These are phyloP conservation scores for Euphydryas editha DNA, from an alignment of 2,888 invertebrate genomes.

Conservation along the genomic window DNA sequence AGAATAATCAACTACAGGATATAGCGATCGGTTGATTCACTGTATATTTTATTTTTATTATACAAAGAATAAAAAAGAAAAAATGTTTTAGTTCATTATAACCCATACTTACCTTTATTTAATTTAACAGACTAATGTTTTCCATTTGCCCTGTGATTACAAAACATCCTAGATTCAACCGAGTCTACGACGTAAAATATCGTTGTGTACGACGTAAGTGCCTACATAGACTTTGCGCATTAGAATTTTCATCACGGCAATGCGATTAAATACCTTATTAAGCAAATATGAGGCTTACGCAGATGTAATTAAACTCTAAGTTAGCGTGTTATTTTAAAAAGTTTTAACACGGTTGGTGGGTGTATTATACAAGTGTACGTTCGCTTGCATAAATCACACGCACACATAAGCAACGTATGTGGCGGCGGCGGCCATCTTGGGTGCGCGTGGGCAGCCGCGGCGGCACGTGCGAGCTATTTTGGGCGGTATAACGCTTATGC, in stretches of 20 bases:
- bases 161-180: conserved; percentile 25
- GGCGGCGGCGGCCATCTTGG: conserved; percentile 74
- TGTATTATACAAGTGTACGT: conserved; percentile 38
- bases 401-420: conserved; percentile 52
- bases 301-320: conserved; percentile 16
- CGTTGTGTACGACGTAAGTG: conserved; percentile 9
- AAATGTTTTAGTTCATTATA: not conserved
- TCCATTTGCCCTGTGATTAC: not conserved
- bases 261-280: conserved; percentile 8
- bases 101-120: too few relatives aligned
- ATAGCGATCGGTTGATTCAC: conserved; percentile 53
- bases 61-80: not conserved
- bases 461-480: conserved; percentile 83
- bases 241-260: conserved; percentile 32
- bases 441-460: conserved; percentile 79
- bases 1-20: conserved; percentile 58
- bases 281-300: conserved; percentile 13
- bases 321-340: conserved; percentile 28
- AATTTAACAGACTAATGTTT: too few relatives aligned
- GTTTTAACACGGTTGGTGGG: conserved; percentile 3
- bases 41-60: conserved; percentile 3
- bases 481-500: conserved; percentile 71
- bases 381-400: conserved; percentile 60
- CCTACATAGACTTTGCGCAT: conserved; percentile 28
- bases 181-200: conserved; percentile 29